Evolutionary conservation across 1,140 invertebrate species (phyloP).

Genomic region (Epicauta chinensis): DNA sequence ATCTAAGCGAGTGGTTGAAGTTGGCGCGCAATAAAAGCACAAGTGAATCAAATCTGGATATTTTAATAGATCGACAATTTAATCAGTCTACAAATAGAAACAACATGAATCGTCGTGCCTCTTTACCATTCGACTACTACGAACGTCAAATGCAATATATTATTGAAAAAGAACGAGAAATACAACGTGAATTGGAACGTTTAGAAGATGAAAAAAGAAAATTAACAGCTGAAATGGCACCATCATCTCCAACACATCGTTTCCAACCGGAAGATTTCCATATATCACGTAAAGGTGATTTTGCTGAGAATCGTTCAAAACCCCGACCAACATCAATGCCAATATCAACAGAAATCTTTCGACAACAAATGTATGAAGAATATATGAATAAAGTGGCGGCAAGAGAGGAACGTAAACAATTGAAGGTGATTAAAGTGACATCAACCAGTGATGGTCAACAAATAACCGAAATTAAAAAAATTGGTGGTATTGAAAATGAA

Average conservation of each 20-base stretch:
- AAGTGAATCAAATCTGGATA: constrained; percentile 23
- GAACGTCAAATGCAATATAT: constrained; percentile 64
- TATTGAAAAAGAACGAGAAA: constrained; percentile 57
- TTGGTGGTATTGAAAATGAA: constrained; percentile 56
- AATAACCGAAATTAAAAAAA: constrained; percentile 10
- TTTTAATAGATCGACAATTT: constrained; percentile 5
- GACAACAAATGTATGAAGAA: constrained; percentile 74
- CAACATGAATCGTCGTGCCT: constrained; percentile 46
- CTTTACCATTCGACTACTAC: constrained; percentile 59
- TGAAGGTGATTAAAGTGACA: constrained; percentile 70
- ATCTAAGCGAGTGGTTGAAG: constrained; percentile 49
- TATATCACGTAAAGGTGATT: constrained; percentile 37
- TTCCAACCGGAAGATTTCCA: constrained; percentile 33
- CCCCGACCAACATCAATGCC: constrained; percentile 35
- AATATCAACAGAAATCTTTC: constrained; percentile 56
- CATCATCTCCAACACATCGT: not conserved
- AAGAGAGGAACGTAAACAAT: constrained; percentile 66
- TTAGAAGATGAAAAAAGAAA: constrained; percentile 51
- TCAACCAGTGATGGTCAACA: constrained; percentile 20
- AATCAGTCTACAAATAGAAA: constrained; percentile 38
- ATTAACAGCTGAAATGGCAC: constrained; percentile 30
- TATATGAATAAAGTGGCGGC: constrained; percentile 72
- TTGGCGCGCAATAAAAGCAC: constrained; percentile 41
- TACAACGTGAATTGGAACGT: constrained; percentile 53
- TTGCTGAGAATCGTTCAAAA: constrained; percentile 20